phyloP scores from a whole-genome alignment of 2,113 vertebrate genomes.

The Lethenteron reissneri region DNA sequence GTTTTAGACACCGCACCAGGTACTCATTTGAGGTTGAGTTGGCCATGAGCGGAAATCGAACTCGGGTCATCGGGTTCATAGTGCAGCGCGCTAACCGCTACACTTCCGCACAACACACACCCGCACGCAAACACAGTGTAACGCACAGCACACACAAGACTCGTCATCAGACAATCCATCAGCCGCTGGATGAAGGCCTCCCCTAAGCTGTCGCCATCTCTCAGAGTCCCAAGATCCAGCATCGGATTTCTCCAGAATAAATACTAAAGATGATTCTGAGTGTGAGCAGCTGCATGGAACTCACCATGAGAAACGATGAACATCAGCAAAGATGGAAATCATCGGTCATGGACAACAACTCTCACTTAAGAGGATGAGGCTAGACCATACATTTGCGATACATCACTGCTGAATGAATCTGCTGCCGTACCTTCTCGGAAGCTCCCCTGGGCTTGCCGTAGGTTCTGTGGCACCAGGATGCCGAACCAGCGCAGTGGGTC shows the following conservation, averaged over 20 bases:
- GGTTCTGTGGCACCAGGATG: conserved; percentile 48
- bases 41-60: too few relatives aligned
- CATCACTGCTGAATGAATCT: neutral
- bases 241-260: neutral
- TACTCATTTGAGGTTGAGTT: neutral
- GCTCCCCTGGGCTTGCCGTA: conserved; percentile 44
- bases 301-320: neutral
- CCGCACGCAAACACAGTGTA: too few relatives aligned
- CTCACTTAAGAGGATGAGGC: conserved; percentile 2
- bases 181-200: too few relatives aligned
- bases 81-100: too few relatives aligned
- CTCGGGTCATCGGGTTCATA: too few relatives aligned
- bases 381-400: neutral
- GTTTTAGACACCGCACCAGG: neutral
- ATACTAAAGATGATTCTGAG: neutral
- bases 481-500: conserved; percentile 61
- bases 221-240: too few relatives aligned
- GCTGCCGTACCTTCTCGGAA: conserved; percentile 39
- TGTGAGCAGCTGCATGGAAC: too few relatives aligned
- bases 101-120: too few relatives aligned
- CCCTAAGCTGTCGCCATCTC: too few relatives aligned
- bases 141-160: too few relatives aligned
- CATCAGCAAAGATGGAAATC: neutral
- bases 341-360: neutral
- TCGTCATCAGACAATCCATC: too few relatives aligned